phyloP scores from a whole-genome alignment of 2,888 invertebrate species.

The Polietes domitor region DNA sequence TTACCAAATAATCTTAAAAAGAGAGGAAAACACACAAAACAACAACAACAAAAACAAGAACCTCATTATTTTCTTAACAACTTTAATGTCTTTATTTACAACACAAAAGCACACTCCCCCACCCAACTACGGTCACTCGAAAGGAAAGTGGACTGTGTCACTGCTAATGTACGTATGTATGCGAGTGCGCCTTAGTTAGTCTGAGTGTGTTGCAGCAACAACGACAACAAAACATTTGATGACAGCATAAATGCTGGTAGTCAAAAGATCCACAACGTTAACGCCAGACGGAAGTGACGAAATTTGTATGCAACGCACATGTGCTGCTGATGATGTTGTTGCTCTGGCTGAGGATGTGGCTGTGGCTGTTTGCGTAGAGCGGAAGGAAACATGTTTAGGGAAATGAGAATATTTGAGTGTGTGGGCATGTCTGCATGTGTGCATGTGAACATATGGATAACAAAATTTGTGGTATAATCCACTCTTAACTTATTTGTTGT shows the following conservation, averaged over 20 bases:
- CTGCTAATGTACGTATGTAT: background rate
- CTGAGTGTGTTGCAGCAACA: background rate
- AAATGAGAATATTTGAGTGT: background rate
- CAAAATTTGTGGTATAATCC: conserved; percentile 4
- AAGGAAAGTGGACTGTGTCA: background rate
- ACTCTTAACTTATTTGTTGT: background rate
- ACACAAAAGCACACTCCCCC: background rate
- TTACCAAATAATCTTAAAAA: background rate
- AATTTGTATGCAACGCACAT: background rate
- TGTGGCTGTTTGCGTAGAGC: background rate
- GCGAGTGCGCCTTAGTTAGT: background rate
- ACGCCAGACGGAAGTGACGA: conserved; percentile 2
- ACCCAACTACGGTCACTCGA: too few species aligned
- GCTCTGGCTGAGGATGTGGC: background rate
- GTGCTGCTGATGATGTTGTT: background rate
- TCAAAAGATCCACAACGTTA: conserved; percentile 12
- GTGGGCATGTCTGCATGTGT: background rate
- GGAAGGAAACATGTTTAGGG: background rate
- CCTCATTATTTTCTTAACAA: background rate
- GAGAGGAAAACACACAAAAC: background rate
- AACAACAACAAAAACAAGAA: background rate
- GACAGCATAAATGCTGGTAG: background rate
- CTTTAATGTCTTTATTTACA: background rate
- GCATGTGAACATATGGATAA: background rate
- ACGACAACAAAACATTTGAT: background rate